Conservation (phyloP, 2,113 vertebrate genomes). For the Misgurnus anguillicaudatus region DNA sequence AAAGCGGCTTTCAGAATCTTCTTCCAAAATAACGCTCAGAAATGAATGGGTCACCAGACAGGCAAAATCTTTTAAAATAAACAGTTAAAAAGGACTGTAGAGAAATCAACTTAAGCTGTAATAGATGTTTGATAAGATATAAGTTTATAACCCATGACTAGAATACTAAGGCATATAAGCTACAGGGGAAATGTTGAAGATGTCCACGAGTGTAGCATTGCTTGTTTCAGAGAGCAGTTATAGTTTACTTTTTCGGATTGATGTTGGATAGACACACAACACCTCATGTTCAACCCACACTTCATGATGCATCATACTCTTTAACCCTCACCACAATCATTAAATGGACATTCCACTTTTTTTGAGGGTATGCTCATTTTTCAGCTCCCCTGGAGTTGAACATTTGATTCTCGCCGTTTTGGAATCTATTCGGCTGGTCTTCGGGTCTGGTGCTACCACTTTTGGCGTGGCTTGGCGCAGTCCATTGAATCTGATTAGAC, state of each 20-base stretch:
- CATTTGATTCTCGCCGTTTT: no score
- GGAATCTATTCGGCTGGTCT: no score
- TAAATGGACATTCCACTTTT: no score
- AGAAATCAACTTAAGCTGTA: not conserved
- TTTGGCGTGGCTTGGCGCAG: no score
- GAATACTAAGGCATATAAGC: not conserved
- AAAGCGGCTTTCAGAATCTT: constrained; percentile 32
- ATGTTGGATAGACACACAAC: not conserved
- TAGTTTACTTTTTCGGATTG: not conserved
- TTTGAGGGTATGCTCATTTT: no score
- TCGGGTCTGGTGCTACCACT: no score
- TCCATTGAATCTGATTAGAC: no score
- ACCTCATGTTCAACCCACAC: constrained; percentile 11
- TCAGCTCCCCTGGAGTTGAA: no score
- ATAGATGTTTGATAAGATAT: not conserved
- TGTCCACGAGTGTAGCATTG: constrained; percentile 28
- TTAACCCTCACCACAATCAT: constrained; percentile 10
- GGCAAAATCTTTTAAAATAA: not conserved
- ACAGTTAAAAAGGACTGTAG: not conserved
- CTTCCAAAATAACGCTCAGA: constrained; percentile 26
- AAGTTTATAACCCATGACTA: not conserved
- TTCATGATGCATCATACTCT: not conserved
- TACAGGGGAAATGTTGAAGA: not conserved
- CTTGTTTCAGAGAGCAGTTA: not conserved
- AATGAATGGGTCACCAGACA: not conserved